phyloP scores from a whole-genome alignment of 2,113 vertebrate species.

The Lagopus muta region DNA sequence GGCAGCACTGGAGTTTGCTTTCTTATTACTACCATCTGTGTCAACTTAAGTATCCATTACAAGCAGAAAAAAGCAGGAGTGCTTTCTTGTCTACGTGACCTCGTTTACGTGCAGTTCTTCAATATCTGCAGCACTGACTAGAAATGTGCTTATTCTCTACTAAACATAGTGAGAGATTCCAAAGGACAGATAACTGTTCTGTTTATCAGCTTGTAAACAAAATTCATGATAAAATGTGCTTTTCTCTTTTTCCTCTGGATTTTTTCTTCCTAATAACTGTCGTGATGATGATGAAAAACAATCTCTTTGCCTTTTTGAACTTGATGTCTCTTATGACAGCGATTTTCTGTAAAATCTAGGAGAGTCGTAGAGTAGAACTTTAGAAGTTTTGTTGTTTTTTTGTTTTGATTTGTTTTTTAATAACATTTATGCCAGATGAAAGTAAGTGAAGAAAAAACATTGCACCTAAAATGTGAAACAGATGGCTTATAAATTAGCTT shows the following conservation, averaged over 20 bases:
- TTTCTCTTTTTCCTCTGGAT: constrained; percentile 14
- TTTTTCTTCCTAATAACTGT: constrained; percentile 24
- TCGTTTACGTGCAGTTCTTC: not conserved
- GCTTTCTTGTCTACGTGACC: constrained; percentile 34
- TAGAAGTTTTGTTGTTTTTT: not conserved
- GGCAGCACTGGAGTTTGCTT: constrained; percentile 49
- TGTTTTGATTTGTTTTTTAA: not conserved
- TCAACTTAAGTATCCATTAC: constrained; percentile 48
- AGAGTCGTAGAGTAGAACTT: not conserved
- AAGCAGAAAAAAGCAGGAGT: not conserved
- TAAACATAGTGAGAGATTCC: constrained; percentile 29
- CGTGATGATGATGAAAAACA: constrained; percentile 44
- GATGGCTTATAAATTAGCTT: constrained; percentile 55
- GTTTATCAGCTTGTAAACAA: constrained; percentile 51
- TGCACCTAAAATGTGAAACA: constrained; percentile 51
- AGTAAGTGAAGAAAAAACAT: constrained; percentile 6
- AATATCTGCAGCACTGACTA: constrained; percentile 3
- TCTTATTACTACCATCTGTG: constrained; percentile 72
- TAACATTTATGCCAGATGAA: constrained; percentile 12
- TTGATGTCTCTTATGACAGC: not conserved
- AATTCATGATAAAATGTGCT: constrained; percentile 40
- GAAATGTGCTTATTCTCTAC: not conserved
- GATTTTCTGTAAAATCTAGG: constrained; percentile 14
- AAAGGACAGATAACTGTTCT: constrained; percentile 12
- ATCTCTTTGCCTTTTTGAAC: constrained; percentile 59